Evolutionary conservation across 2,888 invertebrate genomes (phyloP).

Genomic region (Bruchidius siliquastri): DNA sequence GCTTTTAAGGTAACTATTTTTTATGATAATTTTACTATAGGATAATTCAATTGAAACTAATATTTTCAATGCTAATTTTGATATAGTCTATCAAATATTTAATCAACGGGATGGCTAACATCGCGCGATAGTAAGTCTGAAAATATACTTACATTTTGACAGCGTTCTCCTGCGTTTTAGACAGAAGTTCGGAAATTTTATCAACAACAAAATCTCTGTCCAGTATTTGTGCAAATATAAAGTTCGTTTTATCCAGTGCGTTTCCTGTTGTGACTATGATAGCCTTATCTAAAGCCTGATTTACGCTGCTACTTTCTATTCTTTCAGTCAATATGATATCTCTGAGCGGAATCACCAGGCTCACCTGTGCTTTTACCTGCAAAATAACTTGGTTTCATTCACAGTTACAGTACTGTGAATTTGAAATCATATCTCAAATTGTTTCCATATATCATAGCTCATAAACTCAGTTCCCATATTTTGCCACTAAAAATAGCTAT

Average conservation of each 20-base stretch:
- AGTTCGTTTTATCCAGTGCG: slow-evolving; percentile 71
- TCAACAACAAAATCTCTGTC: slow-evolving; percentile 85
- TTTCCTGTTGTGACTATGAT: slow-evolving; percentile 79
- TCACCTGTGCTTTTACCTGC: slow-evolving; percentile 74
- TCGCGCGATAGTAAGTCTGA: no score
- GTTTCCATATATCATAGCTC: no score
- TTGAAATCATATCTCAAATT: no score
- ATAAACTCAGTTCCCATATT: no score
- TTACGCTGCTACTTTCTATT: slow-evolving; percentile 64
- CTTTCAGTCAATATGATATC: slow-evolving; percentile 74
- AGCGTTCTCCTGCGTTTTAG: slow-evolving; percentile 51
- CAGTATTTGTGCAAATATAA: slow-evolving; percentile 82
- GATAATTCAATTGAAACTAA: no score
- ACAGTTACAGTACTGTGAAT: slow-evolving; percentile 8
- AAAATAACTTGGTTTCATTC: slow-evolving; percentile 6
- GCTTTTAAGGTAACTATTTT: no score
- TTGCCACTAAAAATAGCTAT: no score
- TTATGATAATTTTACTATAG: no score
- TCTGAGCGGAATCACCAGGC: slow-evolving; percentile 82
- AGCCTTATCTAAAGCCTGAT: slow-evolving; percentile 58
- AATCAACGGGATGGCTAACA: no score
- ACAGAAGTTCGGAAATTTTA: slow-evolving; percentile 83
- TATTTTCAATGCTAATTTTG: no score
- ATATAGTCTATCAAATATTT: no score
- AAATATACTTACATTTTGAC: no score